phyloP scores from a whole-genome alignment of 2,888 invertebrate genomes.

The Pammene aurita region DNA sequence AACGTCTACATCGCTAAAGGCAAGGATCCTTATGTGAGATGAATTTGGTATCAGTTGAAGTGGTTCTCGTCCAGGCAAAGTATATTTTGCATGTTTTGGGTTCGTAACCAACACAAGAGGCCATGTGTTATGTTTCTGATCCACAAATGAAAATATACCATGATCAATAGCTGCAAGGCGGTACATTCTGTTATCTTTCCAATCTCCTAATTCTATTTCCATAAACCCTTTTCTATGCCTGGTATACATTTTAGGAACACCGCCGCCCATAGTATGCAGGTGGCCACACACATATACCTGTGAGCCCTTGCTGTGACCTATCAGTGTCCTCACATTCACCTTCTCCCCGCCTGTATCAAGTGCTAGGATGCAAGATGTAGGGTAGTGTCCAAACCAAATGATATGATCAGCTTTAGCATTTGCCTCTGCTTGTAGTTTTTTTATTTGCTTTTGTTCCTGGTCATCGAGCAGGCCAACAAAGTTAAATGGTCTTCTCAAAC shows the following conservation, averaged over 20 bases:
- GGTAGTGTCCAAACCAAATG: constrained; percentile 93
- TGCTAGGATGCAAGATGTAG: constrained; percentile 92
- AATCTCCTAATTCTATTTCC: constrained; percentile 95
- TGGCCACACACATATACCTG: constrained; percentile 95
- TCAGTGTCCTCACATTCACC: constrained; percentile 80
- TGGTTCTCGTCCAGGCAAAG: constrained; percentile 89
- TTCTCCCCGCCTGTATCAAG: constrained; percentile 76
- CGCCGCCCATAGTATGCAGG: constrained; percentile 91
- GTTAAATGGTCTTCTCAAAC: constrained; percentile 94
- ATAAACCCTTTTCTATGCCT: constrained; percentile 91
- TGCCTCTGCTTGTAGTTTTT: constrained; percentile 82
- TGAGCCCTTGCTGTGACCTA: constrained; percentile 84
- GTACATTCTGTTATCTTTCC: constrained; percentile 95
- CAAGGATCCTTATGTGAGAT: constrained; percentile 91
- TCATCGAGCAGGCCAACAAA: constrained; percentile 90
- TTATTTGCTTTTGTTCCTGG: constrained; percentile 83
- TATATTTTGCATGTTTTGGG: constrained; percentile 92
- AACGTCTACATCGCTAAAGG: constrained; percentile 88
- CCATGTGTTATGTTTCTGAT: constrained; percentile 89
- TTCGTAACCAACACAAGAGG: constrained; percentile 93
- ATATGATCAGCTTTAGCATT: constrained; percentile 73
- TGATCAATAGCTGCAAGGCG: constrained; percentile 94
- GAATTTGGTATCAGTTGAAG: constrained; percentile 86
- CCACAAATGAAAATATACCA: constrained; percentile 93
- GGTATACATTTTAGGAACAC: constrained; percentile 93